These are phyloP conservation scores for Chrysina gloriosa DNA, from an alignment of 2,888 invertebrate genomes.

Conservation along the genomic window DNA sequence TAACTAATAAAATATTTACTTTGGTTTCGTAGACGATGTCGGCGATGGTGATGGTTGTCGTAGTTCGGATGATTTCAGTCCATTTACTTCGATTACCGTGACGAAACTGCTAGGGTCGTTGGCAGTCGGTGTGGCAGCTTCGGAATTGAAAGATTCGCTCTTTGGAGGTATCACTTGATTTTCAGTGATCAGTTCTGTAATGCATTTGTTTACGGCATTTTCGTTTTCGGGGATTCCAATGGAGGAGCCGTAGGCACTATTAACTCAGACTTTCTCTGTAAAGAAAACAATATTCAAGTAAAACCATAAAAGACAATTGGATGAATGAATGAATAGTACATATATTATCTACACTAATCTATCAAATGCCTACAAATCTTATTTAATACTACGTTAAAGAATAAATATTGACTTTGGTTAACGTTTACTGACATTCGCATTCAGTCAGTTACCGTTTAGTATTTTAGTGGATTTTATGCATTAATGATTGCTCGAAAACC, in stretches of 20 bases:
- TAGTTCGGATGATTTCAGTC: constrained; percentile 68
- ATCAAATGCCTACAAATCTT: too few relatives aligned
- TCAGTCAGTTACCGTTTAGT: too few relatives aligned
- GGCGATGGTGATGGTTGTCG: constrained; percentile 52
- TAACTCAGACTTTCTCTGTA: constrained; percentile 39
- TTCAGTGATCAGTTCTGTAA: constrained; percentile 70
- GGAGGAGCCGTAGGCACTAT: constrained; percentile 51
- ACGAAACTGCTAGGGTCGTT: constrained; percentile 77
- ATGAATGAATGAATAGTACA: too few relatives aligned
- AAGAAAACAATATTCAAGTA: constrained; percentile 12
- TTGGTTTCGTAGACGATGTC: constrained; percentile 55
- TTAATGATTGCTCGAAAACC: too few relatives aligned
- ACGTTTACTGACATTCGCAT: too few relatives aligned
- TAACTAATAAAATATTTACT: constrained; percentile 53
- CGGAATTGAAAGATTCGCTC: constrained; percentile 32
- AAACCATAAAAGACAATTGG: too few relatives aligned
- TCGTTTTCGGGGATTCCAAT: constrained; percentile 53
- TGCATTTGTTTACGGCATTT: constrained; percentile 73
- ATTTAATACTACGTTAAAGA: too few relatives aligned
- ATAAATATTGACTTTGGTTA: too few relatives aligned
- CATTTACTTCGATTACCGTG: constrained; percentile 91
- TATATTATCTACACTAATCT: too few relatives aligned
- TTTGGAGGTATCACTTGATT: constrained; percentile 34
- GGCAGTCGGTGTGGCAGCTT: constrained; percentile 42
- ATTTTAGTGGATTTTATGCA: too few relatives aligned